Evolutionary conservation across 92 coral and sea anemone species (phyloP).

Genomic region (Phymanthus crucifer): DNA sequence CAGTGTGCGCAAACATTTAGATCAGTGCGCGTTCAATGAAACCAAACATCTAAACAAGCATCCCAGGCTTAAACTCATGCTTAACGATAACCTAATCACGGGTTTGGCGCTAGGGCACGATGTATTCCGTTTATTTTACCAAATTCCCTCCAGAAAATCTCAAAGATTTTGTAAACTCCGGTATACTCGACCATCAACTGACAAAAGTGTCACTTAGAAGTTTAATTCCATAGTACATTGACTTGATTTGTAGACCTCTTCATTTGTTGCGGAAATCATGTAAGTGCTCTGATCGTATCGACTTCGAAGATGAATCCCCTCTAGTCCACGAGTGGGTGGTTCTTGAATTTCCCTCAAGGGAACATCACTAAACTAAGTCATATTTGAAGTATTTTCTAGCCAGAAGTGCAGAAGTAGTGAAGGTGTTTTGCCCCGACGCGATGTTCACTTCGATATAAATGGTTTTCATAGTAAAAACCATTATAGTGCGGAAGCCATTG

Average conservation of each 20-base stretch:
- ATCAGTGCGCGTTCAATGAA: no score
- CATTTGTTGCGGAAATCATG: neutral
- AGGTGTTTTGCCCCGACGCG: no score
- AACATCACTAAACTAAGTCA: no score
- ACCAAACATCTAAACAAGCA: no score
- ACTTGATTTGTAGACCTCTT: neutral
- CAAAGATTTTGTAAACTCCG: neutral
- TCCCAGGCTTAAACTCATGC: neutral
- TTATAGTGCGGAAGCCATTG: neutral
- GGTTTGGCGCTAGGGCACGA: neutral
- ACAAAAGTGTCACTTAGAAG: neutral
- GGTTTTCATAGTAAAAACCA: neutral
- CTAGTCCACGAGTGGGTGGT: neutral
- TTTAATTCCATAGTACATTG: neutral
- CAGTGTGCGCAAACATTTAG: no score
- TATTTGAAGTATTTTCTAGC: neutral
- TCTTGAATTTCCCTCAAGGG: neutral
- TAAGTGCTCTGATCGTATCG: neutral
- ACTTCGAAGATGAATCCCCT: neutral
- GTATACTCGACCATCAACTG: neutral
- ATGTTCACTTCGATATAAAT: neutral
- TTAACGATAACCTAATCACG: neutral
- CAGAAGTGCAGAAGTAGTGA: neutral
- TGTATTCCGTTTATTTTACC: neutral
- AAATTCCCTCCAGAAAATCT: neutral